phyloP scores from a whole-genome alignment of 2,113 vertebrate genomes.

The Crotophaga sulcirostris region DNA sequence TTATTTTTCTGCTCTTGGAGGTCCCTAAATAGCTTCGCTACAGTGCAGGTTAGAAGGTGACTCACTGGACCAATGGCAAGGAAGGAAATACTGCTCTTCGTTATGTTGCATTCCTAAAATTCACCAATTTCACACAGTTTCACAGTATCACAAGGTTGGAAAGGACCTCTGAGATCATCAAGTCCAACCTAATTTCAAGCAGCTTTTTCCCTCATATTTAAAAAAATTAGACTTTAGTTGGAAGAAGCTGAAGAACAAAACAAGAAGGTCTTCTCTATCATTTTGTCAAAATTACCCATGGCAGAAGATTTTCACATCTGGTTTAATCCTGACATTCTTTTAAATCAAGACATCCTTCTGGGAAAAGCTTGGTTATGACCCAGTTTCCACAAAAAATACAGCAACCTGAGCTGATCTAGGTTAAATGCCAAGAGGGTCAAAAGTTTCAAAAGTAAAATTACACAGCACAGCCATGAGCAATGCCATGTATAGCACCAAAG shows the following conservation, averaged over 20 bases:
- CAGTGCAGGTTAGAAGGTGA: conserved; percentile 27
- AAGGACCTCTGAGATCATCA: too few relatives aligned
- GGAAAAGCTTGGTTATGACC: conserved; percentile 20
- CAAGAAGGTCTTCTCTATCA: background rate
- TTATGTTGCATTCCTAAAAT: conserved; percentile 52
- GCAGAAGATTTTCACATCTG: conserved; percentile 17
- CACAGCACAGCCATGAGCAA: background rate
- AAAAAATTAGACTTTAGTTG: conserved; percentile 17
- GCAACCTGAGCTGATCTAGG: background rate
- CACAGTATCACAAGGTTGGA: too few relatives aligned
- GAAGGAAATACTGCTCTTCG: conserved; percentile 48
- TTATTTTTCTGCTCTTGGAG: conserved; percentile 57
- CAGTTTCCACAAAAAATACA: conserved; percentile 20
- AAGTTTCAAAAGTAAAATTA: conserved; percentile 41
- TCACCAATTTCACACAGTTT: conserved; percentile 54
- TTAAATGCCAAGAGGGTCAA: conserved; percentile 20
- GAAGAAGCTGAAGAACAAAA: background rate
- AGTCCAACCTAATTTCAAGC: too few relatives aligned
- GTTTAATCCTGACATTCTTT: conserved; percentile 36
- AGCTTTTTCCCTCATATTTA: conserved; percentile 7
- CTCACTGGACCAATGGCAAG: background rate
- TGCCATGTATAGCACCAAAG: background rate
- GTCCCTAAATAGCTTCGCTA: conserved; percentile 32
- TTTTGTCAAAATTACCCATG: background rate
- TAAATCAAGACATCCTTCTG: background rate